These are phyloP conservation scores for Xerus inauris DNA, from an alignment of 2,113 vertebrate species.

Conservation along the genomic window DNA sequence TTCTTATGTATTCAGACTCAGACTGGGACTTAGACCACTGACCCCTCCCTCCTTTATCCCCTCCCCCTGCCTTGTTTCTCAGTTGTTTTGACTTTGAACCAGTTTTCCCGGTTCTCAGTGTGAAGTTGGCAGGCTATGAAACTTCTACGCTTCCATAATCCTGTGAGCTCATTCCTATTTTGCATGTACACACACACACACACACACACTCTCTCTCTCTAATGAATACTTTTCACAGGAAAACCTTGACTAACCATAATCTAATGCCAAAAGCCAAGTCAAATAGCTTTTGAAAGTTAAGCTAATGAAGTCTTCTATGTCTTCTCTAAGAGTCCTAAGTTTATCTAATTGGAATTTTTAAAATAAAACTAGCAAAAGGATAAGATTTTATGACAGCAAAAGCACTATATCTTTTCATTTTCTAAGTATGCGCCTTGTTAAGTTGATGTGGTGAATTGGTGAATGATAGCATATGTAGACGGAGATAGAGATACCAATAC, in stretches of 20 bases:
- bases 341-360: not conserved
- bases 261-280: not conserved
- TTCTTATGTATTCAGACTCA: not conserved
- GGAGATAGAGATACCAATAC: not conserved
- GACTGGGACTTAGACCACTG: too few relatives aligned
- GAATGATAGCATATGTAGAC: not conserved
- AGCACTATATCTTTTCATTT: not conserved
- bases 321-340: conserved; percentile 12
- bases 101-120: not conserved
- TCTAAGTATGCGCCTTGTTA: not conserved
- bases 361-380: not conserved
- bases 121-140: not conserved
- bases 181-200: not conserved
- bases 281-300: not conserved
- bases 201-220: too few relatives aligned
- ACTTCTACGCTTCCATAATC: not conserved
- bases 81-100: not conserved
- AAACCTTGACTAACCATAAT: not conserved
- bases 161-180: not conserved
- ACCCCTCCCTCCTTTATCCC: not conserved
- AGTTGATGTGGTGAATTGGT: not conserved
- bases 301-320: not conserved
- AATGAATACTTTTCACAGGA: not conserved
- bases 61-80: not conserved
- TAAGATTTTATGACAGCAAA: not conserved